A percentile compares a stretch with the other conserved stretches of the same genome.
Evolutionary conservation across 1,140 invertebrate species (phyloP).

Genomic region (Drosophila baimaii): DNA sequence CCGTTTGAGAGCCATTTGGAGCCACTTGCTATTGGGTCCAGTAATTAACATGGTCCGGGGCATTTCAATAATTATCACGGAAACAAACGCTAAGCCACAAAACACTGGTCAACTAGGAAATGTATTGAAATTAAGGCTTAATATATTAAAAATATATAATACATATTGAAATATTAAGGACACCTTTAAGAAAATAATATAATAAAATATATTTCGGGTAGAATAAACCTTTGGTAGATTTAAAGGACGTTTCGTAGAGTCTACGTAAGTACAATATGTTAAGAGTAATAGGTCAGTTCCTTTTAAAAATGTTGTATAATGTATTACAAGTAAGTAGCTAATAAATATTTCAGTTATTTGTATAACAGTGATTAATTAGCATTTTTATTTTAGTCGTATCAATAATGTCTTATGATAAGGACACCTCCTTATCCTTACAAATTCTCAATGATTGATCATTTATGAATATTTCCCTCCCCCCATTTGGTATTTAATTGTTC

Average conservation of each 20-base stretch:
- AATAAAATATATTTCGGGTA: too few species aligned
- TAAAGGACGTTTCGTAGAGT: too few species aligned
- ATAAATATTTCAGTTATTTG: background rate
- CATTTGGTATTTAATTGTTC: background rate
- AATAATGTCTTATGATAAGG: background rate
- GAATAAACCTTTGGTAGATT: background rate
- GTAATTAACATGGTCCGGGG: constrained; percentile 13
- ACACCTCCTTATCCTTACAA: background rate
- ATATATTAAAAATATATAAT: background rate
- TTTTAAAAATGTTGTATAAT: too few species aligned
- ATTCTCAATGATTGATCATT: background rate
- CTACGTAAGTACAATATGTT: too few species aligned
- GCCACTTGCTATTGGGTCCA: constrained; percentile 34
- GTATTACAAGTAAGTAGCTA: too few species aligned
- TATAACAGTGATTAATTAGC: background rate
- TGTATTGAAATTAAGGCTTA: background rate
- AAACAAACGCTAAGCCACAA: background rate
- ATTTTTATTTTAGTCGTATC: background rate
- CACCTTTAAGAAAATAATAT: too few species aligned
- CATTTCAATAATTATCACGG: constrained; percentile 3
- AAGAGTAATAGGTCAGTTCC: too few species aligned
- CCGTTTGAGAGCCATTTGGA: constrained; percentile 37
- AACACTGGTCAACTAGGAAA: background rate
- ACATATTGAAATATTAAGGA: too few species aligned
- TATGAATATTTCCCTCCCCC: background rate